A percentile compares a stretch with the other conserved stretches of the same genome.
Evolutionary conservation across 2,113 vertebrate genomes (phyloP).

Genomic region (Blennius ocellaris): DNA sequence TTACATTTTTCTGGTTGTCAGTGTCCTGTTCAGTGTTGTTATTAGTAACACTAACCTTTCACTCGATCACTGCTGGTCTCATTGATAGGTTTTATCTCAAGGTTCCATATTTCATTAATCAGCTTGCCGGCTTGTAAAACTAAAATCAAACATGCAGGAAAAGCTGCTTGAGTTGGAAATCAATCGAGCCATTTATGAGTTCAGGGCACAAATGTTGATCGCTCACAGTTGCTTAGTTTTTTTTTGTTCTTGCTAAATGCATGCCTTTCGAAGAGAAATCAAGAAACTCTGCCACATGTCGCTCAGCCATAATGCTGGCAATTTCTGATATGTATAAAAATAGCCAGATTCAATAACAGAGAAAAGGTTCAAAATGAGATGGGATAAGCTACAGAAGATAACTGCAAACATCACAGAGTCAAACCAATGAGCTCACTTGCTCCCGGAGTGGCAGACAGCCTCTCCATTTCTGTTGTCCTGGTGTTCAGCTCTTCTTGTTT

Average conservation of each 20-base stretch:
- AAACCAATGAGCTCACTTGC: slow-evolving; percentile 28
- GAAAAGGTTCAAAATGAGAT: background rate
- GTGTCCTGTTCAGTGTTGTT: too few species aligned
- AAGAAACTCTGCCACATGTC: too few species aligned
- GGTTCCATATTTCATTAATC: slow-evolving; percentile 24
- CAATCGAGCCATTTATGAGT: background rate
- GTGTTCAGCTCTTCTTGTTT: slow-evolving; percentile 37
- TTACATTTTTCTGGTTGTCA: too few species aligned
- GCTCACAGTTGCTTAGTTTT: too few species aligned
- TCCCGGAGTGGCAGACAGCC: background rate
- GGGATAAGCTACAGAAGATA: background rate
- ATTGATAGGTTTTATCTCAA: background rate
- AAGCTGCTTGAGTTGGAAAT: background rate
- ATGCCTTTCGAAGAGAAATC: too few species aligned
- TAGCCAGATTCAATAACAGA: too few species aligned
- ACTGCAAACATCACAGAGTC: background rate
- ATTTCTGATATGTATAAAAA: background rate
- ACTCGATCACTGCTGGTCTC: background rate
- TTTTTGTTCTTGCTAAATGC: too few species aligned
- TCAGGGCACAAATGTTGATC: background rate
- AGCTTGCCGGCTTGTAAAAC: slow-evolving; percentile 47
- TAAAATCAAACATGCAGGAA: slow-evolving; percentile 28
- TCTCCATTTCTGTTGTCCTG: slow-evolving; percentile 29
- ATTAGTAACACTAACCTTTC: slow-evolving; percentile 8
- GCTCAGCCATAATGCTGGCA: too few species aligned